Evolutionary conservation across 2,797 vertebrate genomes (phyloP).

Genomic region (Setipinna tenuifilis): DNA sequence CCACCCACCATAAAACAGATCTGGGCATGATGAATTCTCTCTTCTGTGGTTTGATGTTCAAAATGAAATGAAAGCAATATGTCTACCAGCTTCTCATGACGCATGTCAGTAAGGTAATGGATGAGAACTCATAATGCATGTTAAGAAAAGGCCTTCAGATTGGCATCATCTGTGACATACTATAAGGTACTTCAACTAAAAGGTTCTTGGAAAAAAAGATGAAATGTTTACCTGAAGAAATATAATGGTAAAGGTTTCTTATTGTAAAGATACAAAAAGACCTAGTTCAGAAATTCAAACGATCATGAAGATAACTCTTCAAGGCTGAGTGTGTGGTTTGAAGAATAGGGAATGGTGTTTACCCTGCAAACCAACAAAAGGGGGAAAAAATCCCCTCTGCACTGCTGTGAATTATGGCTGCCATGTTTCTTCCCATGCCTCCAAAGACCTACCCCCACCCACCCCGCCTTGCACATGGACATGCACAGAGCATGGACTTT

Average conservation of each 20-base stretch:
- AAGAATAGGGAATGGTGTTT: background rate
- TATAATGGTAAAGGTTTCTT: background rate
- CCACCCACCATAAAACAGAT: conserved; percentile 17
- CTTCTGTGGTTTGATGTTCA: background rate
- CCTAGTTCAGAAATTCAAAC: background rate
- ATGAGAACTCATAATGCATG: background rate
- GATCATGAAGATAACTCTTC: background rate
- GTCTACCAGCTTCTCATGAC: background rate
- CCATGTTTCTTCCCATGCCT: too few species aligned
- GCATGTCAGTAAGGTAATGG: background rate
- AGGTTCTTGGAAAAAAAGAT: background rate
- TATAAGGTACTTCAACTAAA: background rate
- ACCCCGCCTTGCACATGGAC: too few species aligned
- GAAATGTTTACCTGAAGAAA: background rate
- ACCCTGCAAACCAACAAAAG: too few species aligned
- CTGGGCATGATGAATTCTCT: conserved; percentile 20
- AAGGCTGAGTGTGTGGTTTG: background rate
- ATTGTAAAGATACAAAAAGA: background rate
- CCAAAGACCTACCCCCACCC: too few species aligned
- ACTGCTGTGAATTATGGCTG: too few species aligned
- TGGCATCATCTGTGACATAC: background rate
- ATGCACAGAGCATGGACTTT: background rate
- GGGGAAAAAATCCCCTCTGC: background rate
- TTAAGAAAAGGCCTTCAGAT: background rate
- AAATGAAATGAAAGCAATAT: background rate